These are phyloP conservation scores for Pogonocichla stellata DNA, from an alignment of 2,113 vertebrate genomes.

Conservation along the genomic window DNA sequence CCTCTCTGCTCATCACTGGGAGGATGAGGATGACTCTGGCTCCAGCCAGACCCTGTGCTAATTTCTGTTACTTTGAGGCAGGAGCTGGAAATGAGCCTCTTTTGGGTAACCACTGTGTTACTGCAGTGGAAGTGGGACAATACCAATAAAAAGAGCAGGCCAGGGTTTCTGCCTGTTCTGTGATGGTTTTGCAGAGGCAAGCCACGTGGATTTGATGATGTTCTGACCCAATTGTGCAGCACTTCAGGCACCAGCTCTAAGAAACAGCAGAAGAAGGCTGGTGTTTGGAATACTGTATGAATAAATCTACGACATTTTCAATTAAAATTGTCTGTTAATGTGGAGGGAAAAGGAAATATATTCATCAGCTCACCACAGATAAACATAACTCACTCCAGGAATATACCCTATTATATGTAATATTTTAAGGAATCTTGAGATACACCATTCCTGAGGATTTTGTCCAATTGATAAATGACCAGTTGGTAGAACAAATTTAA, in stretches of 20 bases:
- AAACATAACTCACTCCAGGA: neutral
- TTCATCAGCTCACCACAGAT: neutral
- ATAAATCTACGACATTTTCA: neutral
- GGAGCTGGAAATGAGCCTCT: neutral
- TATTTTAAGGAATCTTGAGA: neutral
- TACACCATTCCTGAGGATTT: neutral
- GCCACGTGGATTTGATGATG: neutral
- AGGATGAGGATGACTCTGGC: neutral
- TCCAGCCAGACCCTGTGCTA: neutral
- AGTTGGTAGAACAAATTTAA: neutral
- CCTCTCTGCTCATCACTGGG: neutral
- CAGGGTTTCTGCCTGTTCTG: neutral
- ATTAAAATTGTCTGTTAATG: neutral
- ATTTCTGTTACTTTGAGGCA: neutral
- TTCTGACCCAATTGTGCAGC: neutral
- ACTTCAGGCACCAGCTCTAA: neutral
- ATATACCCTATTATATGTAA: neutral
- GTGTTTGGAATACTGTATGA: neutral
- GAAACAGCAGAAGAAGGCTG: neutral
- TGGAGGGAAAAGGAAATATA: neutral
- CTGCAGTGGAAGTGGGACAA: neutral
- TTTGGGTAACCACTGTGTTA: neutral
- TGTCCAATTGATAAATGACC: neutral
- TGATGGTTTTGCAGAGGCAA: neutral
- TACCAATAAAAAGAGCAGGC: neutral